Base-by-base conservation (phyloP, 2,888 invertebrate species). In the Lepas anatifera region DNA sequence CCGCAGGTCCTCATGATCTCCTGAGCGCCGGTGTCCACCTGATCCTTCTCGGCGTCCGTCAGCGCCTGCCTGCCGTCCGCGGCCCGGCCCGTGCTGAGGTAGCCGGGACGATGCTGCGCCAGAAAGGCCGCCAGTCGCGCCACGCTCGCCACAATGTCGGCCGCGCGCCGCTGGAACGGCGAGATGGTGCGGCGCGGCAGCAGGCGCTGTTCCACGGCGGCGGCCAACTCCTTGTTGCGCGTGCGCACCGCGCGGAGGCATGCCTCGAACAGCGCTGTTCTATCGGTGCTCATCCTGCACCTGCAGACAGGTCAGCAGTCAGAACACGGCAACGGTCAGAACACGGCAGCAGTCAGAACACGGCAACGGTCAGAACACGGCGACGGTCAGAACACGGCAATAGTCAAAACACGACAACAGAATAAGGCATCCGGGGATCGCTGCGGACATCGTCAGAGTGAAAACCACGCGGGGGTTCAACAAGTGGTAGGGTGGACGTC, bases 11-110 rank as follows among this genome's bases (percentile, higher is more conserved):
- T 77, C 68, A 81, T 80, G 71, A 80, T 78, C 22, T 75, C 75
- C 74, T 81, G 78, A 22, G 80, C 79, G 67, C 80, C 79, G 37
- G 75, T 74, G 71, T 82, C 81, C 72, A 82, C 81, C 75, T 80
- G 77, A 72, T 82, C 81, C 69, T 81, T 73, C 69, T 82, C 80
- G 63, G 77, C 73, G 71, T 82, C 81, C 29, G 79, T 78, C 79
- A 82, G 58, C 18, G 58, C 8, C 35, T 1, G 58, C n/a, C n/a
- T n/a, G 7, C 58, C 58, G 58, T 58, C 58, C 32, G 32, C 32
- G n/a, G n/a, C n/a, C 32, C 35, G 79, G 7, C 72, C 73, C 4
- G 77, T 76, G 4, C 74, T 73, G 64, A 77, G 77, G 50, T 75
- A 75, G 32, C 37, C 37, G 63, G 27, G n/a, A 11, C 35, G 35